phyloP scores from a whole-genome alignment of 1,140 invertebrate species.

The Mylabris phalerata region DNA sequence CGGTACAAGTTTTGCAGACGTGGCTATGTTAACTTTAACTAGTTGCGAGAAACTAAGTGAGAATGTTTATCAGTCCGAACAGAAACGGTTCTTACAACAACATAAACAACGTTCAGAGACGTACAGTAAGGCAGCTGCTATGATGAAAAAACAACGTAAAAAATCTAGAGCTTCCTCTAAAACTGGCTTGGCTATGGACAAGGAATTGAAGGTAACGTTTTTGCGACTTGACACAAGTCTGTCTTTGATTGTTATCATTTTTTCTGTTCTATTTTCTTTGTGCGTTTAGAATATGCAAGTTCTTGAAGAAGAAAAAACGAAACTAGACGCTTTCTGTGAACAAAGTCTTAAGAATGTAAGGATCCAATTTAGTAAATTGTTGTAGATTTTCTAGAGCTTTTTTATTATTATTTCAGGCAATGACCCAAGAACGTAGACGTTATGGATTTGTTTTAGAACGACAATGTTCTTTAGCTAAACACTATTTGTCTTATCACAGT shows the following conservation, averaged over 20 bases:
- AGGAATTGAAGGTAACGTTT: conserved; percentile 70
- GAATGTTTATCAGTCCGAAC: conserved; percentile 60
- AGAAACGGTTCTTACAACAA: conserved; percentile 83
- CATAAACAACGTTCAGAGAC: conserved; percentile 82
- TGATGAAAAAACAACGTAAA: conserved; percentile 83
- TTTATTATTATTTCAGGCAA: conserved; percentile 56
- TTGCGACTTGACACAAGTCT: background rate
- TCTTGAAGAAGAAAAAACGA: conserved; percentile 83
- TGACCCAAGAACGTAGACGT: conserved; percentile 86
- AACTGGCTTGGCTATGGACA: conserved; percentile 73
- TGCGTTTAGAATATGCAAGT: conserved; percentile 71
- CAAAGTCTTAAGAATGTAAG: conserved; percentile 86
- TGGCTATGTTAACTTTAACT: too few relatives aligned
- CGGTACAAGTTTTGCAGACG: too few relatives aligned
- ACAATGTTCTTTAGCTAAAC: conserved; percentile 85
- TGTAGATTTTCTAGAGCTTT: too few relatives aligned
- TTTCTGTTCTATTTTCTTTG: conserved; percentile 29
- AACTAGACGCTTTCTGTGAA: conserved; percentile 82
- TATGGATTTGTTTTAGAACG: conserved; percentile 90
- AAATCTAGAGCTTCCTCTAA: conserved; percentile 74
- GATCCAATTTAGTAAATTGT: background rate
- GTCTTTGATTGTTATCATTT: background rate
- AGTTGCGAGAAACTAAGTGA: too few relatives aligned
- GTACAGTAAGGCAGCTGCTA: conserved; percentile 79
- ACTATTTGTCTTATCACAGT: conserved; percentile 81